A percentile compares a stretch with the other conserved stretches of the same genome.
Conservation (phyloP, 2,797 vertebrate genomes). For the Oreochromis grahami region DNA sequence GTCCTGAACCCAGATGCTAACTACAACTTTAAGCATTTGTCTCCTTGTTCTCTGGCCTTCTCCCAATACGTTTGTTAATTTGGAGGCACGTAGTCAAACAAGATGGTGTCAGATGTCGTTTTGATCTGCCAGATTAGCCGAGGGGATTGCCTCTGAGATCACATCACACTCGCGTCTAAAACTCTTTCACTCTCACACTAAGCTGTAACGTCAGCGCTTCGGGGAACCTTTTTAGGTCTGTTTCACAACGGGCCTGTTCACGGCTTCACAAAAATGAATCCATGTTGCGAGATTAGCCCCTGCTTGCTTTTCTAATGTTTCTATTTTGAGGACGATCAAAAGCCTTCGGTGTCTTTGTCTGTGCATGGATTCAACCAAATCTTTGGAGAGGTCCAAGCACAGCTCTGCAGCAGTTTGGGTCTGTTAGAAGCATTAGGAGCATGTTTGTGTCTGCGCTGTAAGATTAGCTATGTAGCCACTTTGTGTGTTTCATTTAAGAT, state of each 20-base stretch:
- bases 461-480: slow-evolving; percentile 22
- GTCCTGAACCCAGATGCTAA: slow-evolving; percentile 6
- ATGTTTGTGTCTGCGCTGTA: slow-evolving; percentile 18
- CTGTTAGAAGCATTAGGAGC: slow-evolving; percentile 40
- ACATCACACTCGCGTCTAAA: neutral
- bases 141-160: slow-evolving; percentile 45
- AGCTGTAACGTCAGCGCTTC: slow-evolving; percentile 8
- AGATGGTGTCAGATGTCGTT: slow-evolving; percentile 44
- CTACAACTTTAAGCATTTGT: neutral
- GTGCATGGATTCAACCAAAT: neutral
- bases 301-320: slow-evolving; percentile 25
- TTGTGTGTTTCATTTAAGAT: slow-evolving; percentile 38
- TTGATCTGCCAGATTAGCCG: slow-evolving; percentile 56
- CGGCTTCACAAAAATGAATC: slow-evolving; percentile 38
- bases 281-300: slow-evolving; percentile 27
- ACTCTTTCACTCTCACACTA: neutral
- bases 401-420: slow-evolving; percentile 10
- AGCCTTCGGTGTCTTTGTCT: neutral
- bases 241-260: slow-evolving; percentile 36
- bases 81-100: slow-evolving; percentile 20
- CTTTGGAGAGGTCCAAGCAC: neutral
- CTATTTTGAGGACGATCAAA: slow-evolving; percentile 43
- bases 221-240: slow-evolving; percentile 12
- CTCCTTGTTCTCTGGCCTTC: neutral
- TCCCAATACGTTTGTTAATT: slow-evolving; percentile 21